Percentiles rank a stretch among this genome's conserved stretches.
These are phyloP conservation scores for Ariolimax columbianus DNA, from an alignment of 2,888 invertebrate genomes.

Conservation along the genomic window DNA sequence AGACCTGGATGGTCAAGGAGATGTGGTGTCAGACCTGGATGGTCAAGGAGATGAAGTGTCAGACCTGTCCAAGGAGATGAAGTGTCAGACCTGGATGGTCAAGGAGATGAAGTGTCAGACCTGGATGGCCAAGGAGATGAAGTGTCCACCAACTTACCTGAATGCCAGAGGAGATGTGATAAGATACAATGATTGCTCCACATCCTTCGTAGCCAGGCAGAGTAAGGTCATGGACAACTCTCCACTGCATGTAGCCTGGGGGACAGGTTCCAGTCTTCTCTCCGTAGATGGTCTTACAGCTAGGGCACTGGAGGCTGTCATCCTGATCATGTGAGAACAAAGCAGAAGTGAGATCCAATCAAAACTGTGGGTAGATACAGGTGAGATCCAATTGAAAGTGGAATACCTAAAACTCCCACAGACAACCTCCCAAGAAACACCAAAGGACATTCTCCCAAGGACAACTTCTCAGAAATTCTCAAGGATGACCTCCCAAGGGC, in stretches of 20 bases:
- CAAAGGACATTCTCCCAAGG: neutral
- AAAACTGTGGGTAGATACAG: too few relatives aligned
- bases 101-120: too few relatives aligned
- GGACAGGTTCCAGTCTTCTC: constrained; percentile 90
- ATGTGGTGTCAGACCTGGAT: too few relatives aligned
- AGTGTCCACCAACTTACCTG: neutral
- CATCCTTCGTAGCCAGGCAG: constrained; percentile 85
- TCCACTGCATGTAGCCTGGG: constrained; percentile 76
- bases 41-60: too few relatives aligned
- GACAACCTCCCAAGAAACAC: neutral
- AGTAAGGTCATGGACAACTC: constrained; percentile 62
- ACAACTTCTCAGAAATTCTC: too few relatives aligned
- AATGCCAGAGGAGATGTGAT: constrained; percentile 90
- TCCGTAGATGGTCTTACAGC: constrained; percentile 91
- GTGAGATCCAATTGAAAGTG: too few relatives aligned
- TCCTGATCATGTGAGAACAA: constrained; percentile 78
- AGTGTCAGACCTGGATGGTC: neutral
- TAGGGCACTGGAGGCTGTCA: constrained; percentile 90
- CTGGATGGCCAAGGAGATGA: too few relatives aligned
- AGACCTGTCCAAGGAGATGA: too few relatives aligned
- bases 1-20: too few relatives aligned
- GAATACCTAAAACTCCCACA: too few relatives aligned
- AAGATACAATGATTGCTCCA: constrained; percentile 89
- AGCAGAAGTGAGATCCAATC: too few relatives aligned
- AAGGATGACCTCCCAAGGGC: too few relatives aligned